phyloP scores from a whole-genome alignment of 1,140 invertebrate species.

The Eubasilissa regina region DNA sequence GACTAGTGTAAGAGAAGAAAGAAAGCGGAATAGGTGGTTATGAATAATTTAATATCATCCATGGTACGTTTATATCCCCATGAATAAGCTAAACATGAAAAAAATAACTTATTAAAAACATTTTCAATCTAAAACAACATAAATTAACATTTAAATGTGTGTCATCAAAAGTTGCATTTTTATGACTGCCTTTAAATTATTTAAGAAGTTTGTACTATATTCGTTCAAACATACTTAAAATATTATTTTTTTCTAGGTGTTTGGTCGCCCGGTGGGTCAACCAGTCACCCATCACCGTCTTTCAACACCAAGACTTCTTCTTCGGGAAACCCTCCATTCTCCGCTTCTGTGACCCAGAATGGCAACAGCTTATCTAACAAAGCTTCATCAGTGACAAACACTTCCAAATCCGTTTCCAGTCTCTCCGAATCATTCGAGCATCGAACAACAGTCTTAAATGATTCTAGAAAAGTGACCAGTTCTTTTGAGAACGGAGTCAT shows the following conservation, averaged over 20 bases:
- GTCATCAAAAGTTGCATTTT: too few species aligned
- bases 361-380: neutral
- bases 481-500: constrained; percentile 61
- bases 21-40: too few species aligned
- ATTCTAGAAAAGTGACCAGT: neutral
- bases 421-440: neutral
- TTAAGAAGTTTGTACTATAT: too few species aligned
- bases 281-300: constrained; percentile 2
- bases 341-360: constrained; percentile 16
- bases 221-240: too few species aligned
- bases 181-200: too few species aligned
- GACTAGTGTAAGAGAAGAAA: too few species aligned
- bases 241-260: constrained; percentile 65
- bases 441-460: neutral
- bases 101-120: too few species aligned
- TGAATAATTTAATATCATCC: too few species aligned
- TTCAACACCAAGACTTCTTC: constrained; percentile 13
- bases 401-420: constrained; percentile 2
- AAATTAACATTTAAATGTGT: too few species aligned
- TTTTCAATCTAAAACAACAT: too few species aligned
- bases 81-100: too few species aligned
- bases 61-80: too few species aligned
- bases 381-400: neutral
- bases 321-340: neutral
- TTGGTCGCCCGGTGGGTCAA: constrained; percentile 67